phyloP scores from a whole-genome alignment of 2,113 vertebrate genomes.

The Papio anubis region DNA sequence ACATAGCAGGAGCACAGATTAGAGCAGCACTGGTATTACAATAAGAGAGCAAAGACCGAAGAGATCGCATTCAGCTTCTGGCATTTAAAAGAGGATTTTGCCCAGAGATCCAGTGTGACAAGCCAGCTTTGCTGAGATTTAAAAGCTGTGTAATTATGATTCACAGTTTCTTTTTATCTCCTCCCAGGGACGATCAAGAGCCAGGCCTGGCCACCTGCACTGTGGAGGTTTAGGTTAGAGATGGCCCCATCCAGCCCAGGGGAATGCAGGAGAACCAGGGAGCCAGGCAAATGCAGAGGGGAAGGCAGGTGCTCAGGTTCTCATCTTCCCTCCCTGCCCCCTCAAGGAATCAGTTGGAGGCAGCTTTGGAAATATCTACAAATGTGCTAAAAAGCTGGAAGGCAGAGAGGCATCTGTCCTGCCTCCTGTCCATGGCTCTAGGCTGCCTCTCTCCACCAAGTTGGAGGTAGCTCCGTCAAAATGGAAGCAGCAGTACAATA shows the following conservation, averaged over 20 bases:
- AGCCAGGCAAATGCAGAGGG: not conserved
- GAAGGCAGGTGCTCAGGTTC: not conserved
- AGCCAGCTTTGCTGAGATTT: not conserved
- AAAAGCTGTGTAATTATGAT: not conserved
- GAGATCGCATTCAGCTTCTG: not conserved
- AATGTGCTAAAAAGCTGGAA: not conserved
- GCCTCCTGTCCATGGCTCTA: not conserved
- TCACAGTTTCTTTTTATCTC: not conserved
- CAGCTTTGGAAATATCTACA: not conserved
- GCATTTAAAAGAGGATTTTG: not conserved
- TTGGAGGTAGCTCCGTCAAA: not conserved
- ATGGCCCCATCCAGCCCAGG: not conserved
- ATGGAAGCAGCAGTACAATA: rapidly evolving
- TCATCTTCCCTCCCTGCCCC: not conserved
- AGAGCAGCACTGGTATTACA: not conserved
- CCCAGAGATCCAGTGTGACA: not conserved
- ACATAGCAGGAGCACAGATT: rapidly evolving
- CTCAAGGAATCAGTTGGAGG: not conserved
- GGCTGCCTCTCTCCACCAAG: not conserved
- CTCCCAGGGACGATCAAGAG: not conserved
- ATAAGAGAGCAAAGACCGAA: not conserved
- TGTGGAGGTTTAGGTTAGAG: not conserved
- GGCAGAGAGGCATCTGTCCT: not conserved
- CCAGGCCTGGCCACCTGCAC: not conserved
- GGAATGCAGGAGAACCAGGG: rapidly evolving